Evolutionary conservation across 1,140 invertebrate genomes (phyloP).

Genomic region (Drosophila kurseongensis): DNA sequence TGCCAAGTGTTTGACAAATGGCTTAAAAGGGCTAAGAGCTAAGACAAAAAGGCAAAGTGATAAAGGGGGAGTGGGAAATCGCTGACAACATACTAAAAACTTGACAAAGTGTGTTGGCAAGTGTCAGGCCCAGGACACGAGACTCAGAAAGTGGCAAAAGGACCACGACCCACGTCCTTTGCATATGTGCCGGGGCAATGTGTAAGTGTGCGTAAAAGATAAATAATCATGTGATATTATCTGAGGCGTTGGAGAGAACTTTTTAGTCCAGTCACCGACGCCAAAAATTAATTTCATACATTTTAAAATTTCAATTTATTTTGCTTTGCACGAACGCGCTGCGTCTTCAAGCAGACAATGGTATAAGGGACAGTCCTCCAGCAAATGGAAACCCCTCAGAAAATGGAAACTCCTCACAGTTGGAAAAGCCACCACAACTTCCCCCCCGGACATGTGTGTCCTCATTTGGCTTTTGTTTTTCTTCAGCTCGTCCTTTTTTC

Average conservation of each 20-base stretch:
- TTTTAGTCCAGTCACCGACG: constrained; percentile 44
- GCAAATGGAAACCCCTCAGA: constrained; percentile 7
- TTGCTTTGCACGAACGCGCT: constrained; percentile 72
- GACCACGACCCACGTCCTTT: constrained; percentile 54
- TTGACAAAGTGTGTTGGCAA: constrained; percentile 79
- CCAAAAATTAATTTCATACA: constrained; percentile 82
- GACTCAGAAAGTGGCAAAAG: constrained; percentile 9
- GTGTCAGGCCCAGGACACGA: constrained; percentile 60
- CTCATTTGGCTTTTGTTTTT: constrained; percentile 74
- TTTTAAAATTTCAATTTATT: constrained; percentile 83
- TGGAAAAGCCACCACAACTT: constrained; percentile 20
- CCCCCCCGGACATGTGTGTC: constrained; percentile 32
- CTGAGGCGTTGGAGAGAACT: constrained; percentile 55
- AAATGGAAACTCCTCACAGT: neutral
- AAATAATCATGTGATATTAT: constrained; percentile 78
- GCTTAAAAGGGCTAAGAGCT: constrained; percentile 65
- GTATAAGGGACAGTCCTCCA: neutral
- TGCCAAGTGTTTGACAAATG: constrained; percentile 77
- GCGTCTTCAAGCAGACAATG: constrained; percentile 71
- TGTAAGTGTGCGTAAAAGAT: constrained; percentile 79
- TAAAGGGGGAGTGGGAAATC: constrained; percentile 5
- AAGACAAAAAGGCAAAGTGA: constrained; percentile 54
- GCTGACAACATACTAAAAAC: constrained; percentile 80
- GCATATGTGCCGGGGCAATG: constrained; percentile 60
- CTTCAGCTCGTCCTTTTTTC: constrained; percentile 75